A percentile compares a stretch with the other conserved stretches of the same genome.
Conservation (phyloP, 2,113 vertebrate species). For the Aphyosemion australe region DNA sequence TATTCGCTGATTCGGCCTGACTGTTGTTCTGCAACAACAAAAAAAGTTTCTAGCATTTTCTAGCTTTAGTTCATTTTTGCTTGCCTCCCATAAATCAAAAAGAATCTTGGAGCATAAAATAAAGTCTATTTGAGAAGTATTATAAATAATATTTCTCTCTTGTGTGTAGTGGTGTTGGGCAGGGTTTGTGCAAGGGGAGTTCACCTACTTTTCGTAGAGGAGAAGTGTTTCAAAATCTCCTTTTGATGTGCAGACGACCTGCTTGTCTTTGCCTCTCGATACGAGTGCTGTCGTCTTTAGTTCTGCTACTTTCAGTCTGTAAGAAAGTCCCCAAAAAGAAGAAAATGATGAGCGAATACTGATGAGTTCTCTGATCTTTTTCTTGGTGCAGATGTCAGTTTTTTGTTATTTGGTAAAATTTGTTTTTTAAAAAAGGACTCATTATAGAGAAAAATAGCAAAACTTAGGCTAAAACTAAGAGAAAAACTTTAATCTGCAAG, state of each 20-base stretch:
- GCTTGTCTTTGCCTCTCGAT: neutral
- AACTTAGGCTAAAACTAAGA: neutral
- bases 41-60: constrained; percentile 1
- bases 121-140: constrained; percentile 1
- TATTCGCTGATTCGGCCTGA: neutral
- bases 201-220: neutral
- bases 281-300: neutral
- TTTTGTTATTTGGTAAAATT: neutral
- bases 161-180: neutral
- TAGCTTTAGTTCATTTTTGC: neutral
- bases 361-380: constrained; percentile 4
- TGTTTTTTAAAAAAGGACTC: neutral
- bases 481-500: neutral
- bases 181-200: neutral
- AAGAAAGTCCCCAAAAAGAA: neutral
- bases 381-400: neutral
- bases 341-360: neutral
- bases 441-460: neutral
- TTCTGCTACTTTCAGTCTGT: constrained; percentile 10
- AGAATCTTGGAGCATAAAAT: neutral
- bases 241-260: constrained; percentile 1
- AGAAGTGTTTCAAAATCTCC: neutral
- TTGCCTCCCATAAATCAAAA: neutral
- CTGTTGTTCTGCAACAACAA: neutral
- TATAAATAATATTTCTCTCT: neutral